phyloP scores from a whole-genome alignment of 2,797 vertebrate species.

The Acanthornis magna region DNA sequence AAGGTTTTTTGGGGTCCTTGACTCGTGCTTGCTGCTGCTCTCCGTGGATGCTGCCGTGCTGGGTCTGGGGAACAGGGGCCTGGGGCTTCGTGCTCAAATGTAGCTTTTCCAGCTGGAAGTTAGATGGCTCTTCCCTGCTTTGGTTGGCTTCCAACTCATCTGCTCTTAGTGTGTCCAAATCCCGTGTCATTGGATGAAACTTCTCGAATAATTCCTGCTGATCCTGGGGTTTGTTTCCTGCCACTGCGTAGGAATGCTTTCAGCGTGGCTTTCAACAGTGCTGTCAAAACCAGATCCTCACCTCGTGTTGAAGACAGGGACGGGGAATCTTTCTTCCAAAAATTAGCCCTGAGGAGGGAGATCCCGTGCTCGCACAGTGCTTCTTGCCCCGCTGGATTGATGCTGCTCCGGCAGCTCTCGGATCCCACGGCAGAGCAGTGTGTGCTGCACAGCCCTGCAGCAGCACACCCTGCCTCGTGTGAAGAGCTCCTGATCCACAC shows the following conservation, averaged over 20 bases:
- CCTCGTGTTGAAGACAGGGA: background rate
- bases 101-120: background rate
- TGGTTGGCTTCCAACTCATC: background rate
- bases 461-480: background rate
- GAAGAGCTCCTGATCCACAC: background rate
- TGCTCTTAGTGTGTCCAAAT: background rate
- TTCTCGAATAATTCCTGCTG: background rate
- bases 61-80: accelerated
- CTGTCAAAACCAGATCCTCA: background rate
- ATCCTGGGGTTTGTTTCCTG: background rate
- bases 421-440: background rate
- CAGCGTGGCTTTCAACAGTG: background rate
- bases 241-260: background rate
- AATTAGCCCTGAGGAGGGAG: background rate
- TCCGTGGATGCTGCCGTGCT: background rate
- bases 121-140: background rate
- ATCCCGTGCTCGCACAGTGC: accelerated
- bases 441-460: background rate
- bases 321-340: background rate
- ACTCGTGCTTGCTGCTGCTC: accelerated
- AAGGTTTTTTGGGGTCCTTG: accelerated
- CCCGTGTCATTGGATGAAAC: background rate
- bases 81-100: accelerated
- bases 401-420: background rate
- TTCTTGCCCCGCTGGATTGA: background rate